A percentile compares a stretch with the other conserved stretches of the same genome.
Conservation (phyloP, 2,888 invertebrate genomes). For the Eupithecia abbreviata region DNA sequence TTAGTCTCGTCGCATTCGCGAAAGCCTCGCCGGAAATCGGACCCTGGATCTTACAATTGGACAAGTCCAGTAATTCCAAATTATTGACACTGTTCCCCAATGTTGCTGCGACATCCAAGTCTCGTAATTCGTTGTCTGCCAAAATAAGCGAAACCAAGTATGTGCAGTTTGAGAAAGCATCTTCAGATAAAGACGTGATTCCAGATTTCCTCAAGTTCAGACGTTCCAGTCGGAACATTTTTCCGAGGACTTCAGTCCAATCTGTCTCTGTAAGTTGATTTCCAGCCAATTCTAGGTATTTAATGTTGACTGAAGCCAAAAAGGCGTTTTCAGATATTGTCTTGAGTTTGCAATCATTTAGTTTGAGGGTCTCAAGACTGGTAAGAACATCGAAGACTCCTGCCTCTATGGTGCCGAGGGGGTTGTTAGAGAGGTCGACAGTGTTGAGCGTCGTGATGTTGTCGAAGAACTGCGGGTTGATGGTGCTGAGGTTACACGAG, state of each 20-base stretch:
- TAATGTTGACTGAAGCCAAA: conserved; percentile 83
- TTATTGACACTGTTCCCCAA: conserved; percentile 86
- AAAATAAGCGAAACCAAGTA: conserved; percentile 86
- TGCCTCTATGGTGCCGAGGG: conserved; percentile 82
- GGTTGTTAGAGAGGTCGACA: conserved; percentile 88
- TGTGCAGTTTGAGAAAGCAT: conserved; percentile 86
- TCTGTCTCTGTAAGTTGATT: conserved; percentile 83
- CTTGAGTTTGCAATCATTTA: conserved; percentile 86
- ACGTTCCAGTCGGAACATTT: conserved; percentile 85
- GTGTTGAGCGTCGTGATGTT: conserved; percentile 86
- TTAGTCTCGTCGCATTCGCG: conserved; percentile 86
- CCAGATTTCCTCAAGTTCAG: conserved; percentile 85
- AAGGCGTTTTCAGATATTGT: conserved; percentile 84
- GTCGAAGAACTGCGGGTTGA: conserved; percentile 86
- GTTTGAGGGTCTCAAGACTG: conserved; percentile 86
- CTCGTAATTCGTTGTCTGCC: conserved; percentile 86
- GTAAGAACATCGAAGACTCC: conserved; percentile 85
- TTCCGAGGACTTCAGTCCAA: conserved; percentile 86
- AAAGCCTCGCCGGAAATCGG: conserved; percentile 88
- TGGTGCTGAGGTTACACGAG: conserved; percentile 83
- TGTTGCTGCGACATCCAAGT: conserved; percentile 86
- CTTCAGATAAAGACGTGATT: conserved; percentile 85
- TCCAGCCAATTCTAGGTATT: conserved; percentile 85
- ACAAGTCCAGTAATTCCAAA: conserved; percentile 86
- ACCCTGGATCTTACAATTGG: conserved; percentile 87